Base-by-base conservation (phyloP, 1,140 invertebrate species). In the Penaeus chinensis region DNA sequence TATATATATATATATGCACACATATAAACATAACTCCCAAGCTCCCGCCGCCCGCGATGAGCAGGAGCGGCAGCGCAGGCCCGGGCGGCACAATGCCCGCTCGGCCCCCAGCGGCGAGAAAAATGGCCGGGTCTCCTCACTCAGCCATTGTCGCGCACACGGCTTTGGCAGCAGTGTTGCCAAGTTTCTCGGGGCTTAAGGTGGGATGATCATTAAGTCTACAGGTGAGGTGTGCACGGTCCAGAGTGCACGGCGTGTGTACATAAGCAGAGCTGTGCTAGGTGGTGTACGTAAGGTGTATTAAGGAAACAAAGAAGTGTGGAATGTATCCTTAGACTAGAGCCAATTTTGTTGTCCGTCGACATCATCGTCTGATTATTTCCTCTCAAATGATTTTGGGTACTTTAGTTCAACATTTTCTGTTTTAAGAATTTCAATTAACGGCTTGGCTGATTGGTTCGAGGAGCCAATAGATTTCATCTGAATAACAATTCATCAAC, bases 401-500 rank as follows among this genome's bases (percentile, higher is more conserved):
- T 47, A 10, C 47, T 47, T 47, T 47, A 47, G 47, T 47, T 47
- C 47, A 47, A 47, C 47, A 47, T 47, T 47, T 47, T 47, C 47
- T 47, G 47, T 47, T 47, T 47, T 47, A 47, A 47, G 47, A 47
- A 7, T 47, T 47, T 47, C 47, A 47, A 47, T 47, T 47, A 47
- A 47, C 47, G 47, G 47, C 1, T 47, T 47, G 47, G 47, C 11
- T 47, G 69, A 18, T 79, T 42, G 24, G 79, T 81, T 65, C 79
- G n/a, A 54, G 85, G 82, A 87, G 19, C 7, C 85, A 87, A 24
- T 74, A 82, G 79, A 87, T 87, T 87, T 78, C 74, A 87, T 82
- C 85, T 87, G 62, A 32, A 82, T 87, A 81, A 81, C 78, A 76
- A 86, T 86, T 86, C 84, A 81, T 87, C 85, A 87, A 69, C 62